Evolutionary conservation across 1,140 invertebrate species (phyloP), one percentile per base, ranked within the genome.

Genomic region (Trachymyrmex cornetzi): DNA sequence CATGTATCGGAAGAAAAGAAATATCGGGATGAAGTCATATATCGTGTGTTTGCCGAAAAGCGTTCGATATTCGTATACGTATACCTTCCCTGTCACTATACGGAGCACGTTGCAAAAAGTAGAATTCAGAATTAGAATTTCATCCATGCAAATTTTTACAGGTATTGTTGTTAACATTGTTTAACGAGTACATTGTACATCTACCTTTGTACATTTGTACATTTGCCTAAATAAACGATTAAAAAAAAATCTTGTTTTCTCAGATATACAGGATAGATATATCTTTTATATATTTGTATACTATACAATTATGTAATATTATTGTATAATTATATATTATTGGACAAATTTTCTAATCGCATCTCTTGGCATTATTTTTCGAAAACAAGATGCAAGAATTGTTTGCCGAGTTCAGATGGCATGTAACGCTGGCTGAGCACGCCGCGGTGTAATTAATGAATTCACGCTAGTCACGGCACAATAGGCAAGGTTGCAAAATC

Each of bases 11-110:
- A 38, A 75, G n/a, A 24, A 34, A 27, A 53, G 44, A 22, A 77
- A 63, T 63, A 79, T 53, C 61, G 27, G 38, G 9, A 72, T 57
- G 24, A 59, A 82, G 34, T 82, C 22, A 71, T n/a, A n/a, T n/a
- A n/a, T 71, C 64, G 30, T 50, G 27, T 22, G 14, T 57, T 71
- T 11, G 5, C 7, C 16, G 53, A 59, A 59, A 67, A 50, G 27
- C 53, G 30, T 57, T 69, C 12, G 38, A 44, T 44, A 11, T 44
- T 44, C 9, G 1, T 44, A 44, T 44, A 44, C 24, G 53, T 30
- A 3, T 69, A 79, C 34, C 44, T 50, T n/a, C 3, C n/a, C 24
- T 64, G 38, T 38, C 38, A 38, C 38, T 19, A 66, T 53, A 53
- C 11, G 11, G 3, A 11, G 63, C n/a, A n/a, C 3, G 30, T 66